These are phyloP conservation scores for Hyperoplus lanceolatus DNA, from an alignment of 2,797 vertebrate genomes.

Conservation along the genomic window DNA sequence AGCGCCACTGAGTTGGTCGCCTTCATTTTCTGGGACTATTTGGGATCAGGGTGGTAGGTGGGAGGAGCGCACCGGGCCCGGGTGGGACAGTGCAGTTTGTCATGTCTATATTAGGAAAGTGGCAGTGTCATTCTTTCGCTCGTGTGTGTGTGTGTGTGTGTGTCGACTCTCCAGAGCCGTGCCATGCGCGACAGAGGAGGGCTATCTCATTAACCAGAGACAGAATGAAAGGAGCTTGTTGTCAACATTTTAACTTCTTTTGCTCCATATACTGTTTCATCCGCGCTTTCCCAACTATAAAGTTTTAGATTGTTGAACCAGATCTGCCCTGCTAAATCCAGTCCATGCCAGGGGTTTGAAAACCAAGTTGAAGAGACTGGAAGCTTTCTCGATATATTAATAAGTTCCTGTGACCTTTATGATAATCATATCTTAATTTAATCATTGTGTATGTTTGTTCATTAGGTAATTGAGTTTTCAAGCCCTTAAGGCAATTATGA, in stretches of 20 bases:
- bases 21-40: conserved; percentile 65
- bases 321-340: not conserved
- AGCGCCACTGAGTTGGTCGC: conserved; percentile 28
- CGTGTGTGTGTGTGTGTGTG: too few relatives aligned
- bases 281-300: not conserved
- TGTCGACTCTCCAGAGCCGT: conserved; percentile 54
- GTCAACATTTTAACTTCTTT: not conserved
- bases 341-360: not conserved
- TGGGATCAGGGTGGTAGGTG: conserved; percentile 52
- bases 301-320: not conserved
- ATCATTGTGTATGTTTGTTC: not conserved
- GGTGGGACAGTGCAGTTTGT: conserved; percentile 77
- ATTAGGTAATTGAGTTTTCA: not conserved
- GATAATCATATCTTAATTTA: not conserved
- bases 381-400: not conserved
- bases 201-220: conserved; percentile 46
- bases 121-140: conserved; percentile 82
- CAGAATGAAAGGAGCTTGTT: conserved; percentile 28
- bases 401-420: not conserved
- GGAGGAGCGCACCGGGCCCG: conserved; percentile 49
- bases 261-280: too few relatives aligned
- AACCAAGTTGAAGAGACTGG: not conserved
- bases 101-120: conserved; percentile 90
- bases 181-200: conserved; percentile 44
- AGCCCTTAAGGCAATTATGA: not conserved